Evolutionary conservation across 2,113 vertebrate species (phyloP).

Genomic region (Pluvianellus socialis): DNA sequence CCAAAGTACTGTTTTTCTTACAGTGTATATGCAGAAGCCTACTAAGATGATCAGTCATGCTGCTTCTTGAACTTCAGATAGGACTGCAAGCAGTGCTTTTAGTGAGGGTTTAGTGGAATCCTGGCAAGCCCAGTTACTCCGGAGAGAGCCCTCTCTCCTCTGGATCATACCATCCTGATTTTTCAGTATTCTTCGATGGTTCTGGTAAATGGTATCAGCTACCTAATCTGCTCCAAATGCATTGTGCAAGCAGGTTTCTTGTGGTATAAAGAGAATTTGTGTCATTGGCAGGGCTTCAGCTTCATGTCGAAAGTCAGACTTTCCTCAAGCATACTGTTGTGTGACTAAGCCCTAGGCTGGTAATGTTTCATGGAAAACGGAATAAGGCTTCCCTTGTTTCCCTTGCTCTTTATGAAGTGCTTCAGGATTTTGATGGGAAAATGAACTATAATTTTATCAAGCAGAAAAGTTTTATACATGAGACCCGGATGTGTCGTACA

Average conservation of each 20-base stretch:
- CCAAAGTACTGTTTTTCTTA: background rate
- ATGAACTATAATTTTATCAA: slow-evolving; percentile 44
- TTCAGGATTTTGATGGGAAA: slow-evolving; percentile 55
- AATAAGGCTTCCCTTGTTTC: slow-evolving; percentile 63
- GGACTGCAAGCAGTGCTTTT: background rate
- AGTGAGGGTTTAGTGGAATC: background rate
- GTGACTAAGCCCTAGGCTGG: slow-evolving; percentile 21
- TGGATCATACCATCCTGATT: background rate
- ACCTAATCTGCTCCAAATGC: background rate
- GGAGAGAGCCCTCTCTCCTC: background rate
- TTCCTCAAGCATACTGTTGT: slow-evolving; percentile 6
- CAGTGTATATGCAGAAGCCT: background rate
- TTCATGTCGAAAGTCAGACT: background rate
- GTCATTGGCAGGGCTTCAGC: slow-evolving; percentile 23
- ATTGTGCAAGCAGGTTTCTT: slow-evolving; percentile 13
- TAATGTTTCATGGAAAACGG: background rate
- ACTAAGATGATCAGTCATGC: background rate
- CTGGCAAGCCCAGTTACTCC: background rate
- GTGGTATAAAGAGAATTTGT: background rate
- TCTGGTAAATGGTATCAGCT: slow-evolving; percentile 15
- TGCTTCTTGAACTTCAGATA: background rate
- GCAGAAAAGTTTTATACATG: background rate
- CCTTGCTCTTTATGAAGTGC: slow-evolving; percentile 31
- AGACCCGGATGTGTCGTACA: background rate
- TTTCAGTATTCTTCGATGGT: background rate